Conservation (phyloP, 35 echinoderm and acorn worm genomes). For the Chiridota heheva region DNA sequence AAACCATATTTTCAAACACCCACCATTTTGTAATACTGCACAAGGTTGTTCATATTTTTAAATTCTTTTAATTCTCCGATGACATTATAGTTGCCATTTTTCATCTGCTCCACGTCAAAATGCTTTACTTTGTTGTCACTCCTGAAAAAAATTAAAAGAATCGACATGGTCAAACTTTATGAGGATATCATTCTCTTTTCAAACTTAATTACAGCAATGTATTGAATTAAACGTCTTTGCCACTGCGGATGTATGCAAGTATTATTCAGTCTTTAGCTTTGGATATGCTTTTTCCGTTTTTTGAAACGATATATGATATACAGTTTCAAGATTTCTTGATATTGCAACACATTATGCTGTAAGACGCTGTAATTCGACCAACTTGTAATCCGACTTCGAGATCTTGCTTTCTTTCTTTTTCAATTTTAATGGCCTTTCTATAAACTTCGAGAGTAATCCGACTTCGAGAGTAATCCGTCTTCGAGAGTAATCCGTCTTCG, state of each 20-base stretch:
- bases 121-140: conserved; percentile 38
- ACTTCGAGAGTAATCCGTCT: too few relatives aligned
- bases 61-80: conserved; percentile 32
- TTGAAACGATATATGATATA: not conserved
- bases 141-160: conserved; percentile 6
- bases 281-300: not conserved
- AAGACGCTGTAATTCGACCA: too few relatives aligned
- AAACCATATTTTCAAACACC: not conserved
- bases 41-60: conserved; percentile 38
- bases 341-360: too few relatives aligned
- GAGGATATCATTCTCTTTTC: too few relatives aligned
- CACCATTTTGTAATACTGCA: conserved; percentile 44
- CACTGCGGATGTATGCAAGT: not conserved
- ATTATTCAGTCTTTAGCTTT: not conserved
- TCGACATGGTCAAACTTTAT: too few relatives aligned
- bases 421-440: too few relatives aligned
- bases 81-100: conserved; percentile 34
- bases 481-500: too few relatives aligned
- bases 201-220: too few relatives aligned
- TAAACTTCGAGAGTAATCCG: too few relatives aligned
- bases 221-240: not conserved
- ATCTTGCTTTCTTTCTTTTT: too few relatives aligned
- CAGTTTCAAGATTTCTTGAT: not conserved
- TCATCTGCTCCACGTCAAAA: conserved; percentile 24
- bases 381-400: too few relatives aligned